phyloP scores from a whole-genome alignment of 1,140 invertebrate species.

The Melitaea cinxia region DNA sequence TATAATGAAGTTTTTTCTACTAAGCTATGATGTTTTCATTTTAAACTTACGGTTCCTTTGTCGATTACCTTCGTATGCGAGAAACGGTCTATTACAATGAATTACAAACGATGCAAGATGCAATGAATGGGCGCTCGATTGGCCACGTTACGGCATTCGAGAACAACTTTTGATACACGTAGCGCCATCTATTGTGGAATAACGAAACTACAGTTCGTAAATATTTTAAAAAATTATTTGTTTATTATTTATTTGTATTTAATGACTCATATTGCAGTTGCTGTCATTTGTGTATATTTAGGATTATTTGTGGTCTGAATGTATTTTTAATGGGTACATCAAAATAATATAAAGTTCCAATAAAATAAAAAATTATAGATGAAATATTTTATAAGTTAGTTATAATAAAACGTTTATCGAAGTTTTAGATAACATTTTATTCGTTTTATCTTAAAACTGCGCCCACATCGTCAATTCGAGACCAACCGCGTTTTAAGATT shows the following conservation, averaged over 20 bases:
- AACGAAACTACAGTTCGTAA: background rate
- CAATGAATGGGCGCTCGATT: slow-evolving; percentile 30
- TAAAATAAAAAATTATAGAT: too few relatives aligned
- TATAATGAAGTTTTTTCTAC: background rate
- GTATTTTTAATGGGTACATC: too few relatives aligned
- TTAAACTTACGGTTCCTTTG: slow-evolving; percentile 23
- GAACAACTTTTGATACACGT: slow-evolving; percentile 26
- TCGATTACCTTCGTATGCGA: slow-evolving; percentile 35
- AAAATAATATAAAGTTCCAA: too few relatives aligned
- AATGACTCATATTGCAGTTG: too few relatives aligned
- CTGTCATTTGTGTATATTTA: too few relatives aligned
- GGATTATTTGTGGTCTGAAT: too few relatives aligned
- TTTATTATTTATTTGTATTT: too few relatives aligned
- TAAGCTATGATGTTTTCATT: slow-evolving; percentile 33
- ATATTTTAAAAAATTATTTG: background rate
- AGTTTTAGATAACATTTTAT: slow-evolving; percentile 1
- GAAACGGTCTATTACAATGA: slow-evolving; percentile 30
- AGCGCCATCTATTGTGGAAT: slow-evolving; percentile 54
- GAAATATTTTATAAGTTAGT: too few relatives aligned
- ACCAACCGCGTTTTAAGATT: slow-evolving; percentile 32
- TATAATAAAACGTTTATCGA: background rate
- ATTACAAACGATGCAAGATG: slow-evolving; percentile 36
- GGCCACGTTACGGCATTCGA: slow-evolving; percentile 27
- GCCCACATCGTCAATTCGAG: slow-evolving; percentile 26
- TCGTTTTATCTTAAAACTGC: slow-evolving; percentile 18